Evolutionary conservation across 2,113 vertebrate genomes (phyloP).

Genomic region (Octodon degus): DNA sequence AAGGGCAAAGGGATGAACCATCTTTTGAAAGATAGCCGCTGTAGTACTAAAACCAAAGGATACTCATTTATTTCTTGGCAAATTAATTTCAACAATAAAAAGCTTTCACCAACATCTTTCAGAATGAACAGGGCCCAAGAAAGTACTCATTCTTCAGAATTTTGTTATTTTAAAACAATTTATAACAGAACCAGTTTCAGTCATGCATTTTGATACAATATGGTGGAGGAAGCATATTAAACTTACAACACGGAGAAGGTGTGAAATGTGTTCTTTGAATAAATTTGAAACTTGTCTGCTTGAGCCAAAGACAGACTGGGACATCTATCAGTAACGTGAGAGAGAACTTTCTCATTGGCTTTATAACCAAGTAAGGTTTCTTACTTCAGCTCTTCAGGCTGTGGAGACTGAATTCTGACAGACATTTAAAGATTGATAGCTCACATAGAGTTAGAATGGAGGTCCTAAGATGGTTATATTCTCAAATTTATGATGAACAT

Average conservation of each 20-base stretch:
- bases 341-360: constrained; percentile 46
- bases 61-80: background rate
- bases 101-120: constrained; percentile 15
- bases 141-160: constrained; percentile 54
- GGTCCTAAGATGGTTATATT: background rate
- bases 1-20: background rate
- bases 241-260: constrained; percentile 74
- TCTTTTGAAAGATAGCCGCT: background rate
- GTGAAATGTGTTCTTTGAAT: constrained; percentile 73
- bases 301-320: constrained; percentile 75
- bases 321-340: constrained; percentile 60
- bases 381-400: constrained; percentile 29
- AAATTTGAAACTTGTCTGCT: constrained; percentile 69
- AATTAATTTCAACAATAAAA: constrained; percentile 22
- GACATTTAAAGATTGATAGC: constrained; percentile 44
- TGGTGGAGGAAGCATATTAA: constrained; percentile 65
- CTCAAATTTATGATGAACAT: background rate
- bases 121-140: background rate
- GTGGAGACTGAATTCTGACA: constrained; percentile 29
- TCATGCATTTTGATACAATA: constrained; percentile 43
- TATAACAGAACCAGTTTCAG: constrained; percentile 48
- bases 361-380: constrained; percentile 58
- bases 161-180: constrained; percentile 59
- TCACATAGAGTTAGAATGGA: constrained; percentile 10
- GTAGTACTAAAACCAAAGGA: background rate